phyloP scores from a whole-genome alignment of 1,140 invertebrate species.

The Pinna nobilis region DNA sequence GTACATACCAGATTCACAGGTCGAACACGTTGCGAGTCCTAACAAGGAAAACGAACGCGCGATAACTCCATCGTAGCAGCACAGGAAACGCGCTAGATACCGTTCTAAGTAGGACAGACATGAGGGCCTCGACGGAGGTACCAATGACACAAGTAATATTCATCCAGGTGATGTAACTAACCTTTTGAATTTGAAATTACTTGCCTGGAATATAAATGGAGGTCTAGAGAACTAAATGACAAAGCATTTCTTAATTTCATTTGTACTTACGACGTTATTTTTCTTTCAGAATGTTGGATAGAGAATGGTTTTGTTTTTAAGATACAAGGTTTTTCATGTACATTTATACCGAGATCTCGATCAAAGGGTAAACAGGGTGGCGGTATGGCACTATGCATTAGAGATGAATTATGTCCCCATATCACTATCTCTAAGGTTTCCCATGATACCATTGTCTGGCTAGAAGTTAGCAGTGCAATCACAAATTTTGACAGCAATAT shows the following conservation, averaged over 20 bases:
- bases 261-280: conserved; percentile 28
- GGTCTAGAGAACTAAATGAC: conserved; percentile 14
- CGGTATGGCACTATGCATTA: conserved; percentile 8
- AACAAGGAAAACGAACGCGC: background rate
- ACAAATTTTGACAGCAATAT: conserved; percentile 6
- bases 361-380: conserved; percentile 13
- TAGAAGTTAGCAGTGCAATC: background rate
- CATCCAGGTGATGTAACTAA: no score
- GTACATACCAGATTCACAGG: no score
- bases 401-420: background rate
- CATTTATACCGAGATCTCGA: background rate
- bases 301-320: no score
- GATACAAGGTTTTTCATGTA: conserved; percentile 10
- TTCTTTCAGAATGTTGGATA: no score
- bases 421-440: background rate
- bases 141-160: no score
- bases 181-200: background rate
- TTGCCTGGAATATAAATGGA: conserved; percentile 19
- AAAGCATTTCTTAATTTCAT: conserved; percentile 14
- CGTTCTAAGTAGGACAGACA: no score
- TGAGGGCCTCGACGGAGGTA: background rate
- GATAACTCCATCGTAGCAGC: background rate
- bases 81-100: no score
- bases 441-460: conserved; percentile 8
- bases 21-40: background rate